phyloP scores from a whole-genome alignment of 2,113 vertebrate species.

The Coregonus clupeaformis region DNA sequence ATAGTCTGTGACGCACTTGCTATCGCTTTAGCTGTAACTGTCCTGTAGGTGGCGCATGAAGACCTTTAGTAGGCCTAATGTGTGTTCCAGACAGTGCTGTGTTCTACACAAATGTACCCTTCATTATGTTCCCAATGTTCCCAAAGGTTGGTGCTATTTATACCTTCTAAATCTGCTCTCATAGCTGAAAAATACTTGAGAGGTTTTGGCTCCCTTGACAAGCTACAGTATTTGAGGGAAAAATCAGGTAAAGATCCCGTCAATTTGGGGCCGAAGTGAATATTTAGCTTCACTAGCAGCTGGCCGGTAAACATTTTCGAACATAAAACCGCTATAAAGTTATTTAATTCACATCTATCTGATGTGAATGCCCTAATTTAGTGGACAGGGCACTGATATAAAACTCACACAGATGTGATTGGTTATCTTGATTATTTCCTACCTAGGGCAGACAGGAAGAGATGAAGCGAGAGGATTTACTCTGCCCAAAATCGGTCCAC shows the following conservation, averaged over 20 bases:
- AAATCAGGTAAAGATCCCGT: neutral
- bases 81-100: neutral
- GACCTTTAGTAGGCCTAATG: neutral
- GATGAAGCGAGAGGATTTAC: no score
- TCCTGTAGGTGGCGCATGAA: conserved; percentile 42
- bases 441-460: no score
- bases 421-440: neutral
- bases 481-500: no score
- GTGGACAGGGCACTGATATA: neutral
- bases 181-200: neutral
- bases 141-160: neutral
- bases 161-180: neutral
- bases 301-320: neutral
- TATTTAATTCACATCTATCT: neutral
- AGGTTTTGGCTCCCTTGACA: neutral
- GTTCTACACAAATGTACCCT: neutral
- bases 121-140: neutral
- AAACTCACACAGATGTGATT: neutral
- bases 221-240: neutral
- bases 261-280: neutral
- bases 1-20: neutral
- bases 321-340: neutral
- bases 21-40: neutral
- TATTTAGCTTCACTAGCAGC: neutral
- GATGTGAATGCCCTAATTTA: neutral